Base-by-base conservation (phyloP, 1,140 invertebrate genomes). In the Stegodyphus dumicola region DNA sequence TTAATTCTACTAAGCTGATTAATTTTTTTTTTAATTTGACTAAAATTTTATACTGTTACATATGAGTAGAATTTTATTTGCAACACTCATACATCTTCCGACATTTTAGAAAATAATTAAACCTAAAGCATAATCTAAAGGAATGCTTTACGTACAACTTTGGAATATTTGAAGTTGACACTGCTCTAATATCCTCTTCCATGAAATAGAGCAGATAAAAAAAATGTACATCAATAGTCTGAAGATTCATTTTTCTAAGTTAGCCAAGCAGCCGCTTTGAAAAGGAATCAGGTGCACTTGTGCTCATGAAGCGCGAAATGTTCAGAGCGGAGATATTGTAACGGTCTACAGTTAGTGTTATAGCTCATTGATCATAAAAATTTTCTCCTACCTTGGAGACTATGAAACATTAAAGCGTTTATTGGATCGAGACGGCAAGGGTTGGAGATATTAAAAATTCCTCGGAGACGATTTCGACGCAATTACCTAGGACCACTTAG, bases 281-380 rank as follows among this genome's bases (percentile, higher is more conserved):
- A 15, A 15, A 60, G 56, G 56, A 9, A 60, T 10, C 9, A 60
- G 9, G 9, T 9, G 56, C 15, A 15, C 15, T 10, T 60, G 9
- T 9, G 9, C 9, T 67, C n/a, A 67, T 67, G 65, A 67, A n/a
- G 65, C 65, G 65, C 9, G 7, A 67, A 67, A 67, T 67, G 65
- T 67, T 13, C 17, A 7, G 15, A 17, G 17, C 56, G 56, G 65
- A 15, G 65, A 15, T 18, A 67, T 7, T 15, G 65, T 67, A 67
- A 67, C 11, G 17, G 17, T 67, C 17, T 67, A 67, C n/a, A 67
- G 65, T 18, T 67, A 17, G n/a, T 67, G 65, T 67, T 67, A 67
- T 17, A 17, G 65, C 11, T 67, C 65, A 67, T 67, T 67, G 65
- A 67, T n/a, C 65, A 67, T 67, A 67, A 67, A 67, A 67, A 67